These are phyloP conservation scores for Euzophera pinguis DNA, from an alignment of 2,888 invertebrate species.

Conservation along the genomic window DNA sequence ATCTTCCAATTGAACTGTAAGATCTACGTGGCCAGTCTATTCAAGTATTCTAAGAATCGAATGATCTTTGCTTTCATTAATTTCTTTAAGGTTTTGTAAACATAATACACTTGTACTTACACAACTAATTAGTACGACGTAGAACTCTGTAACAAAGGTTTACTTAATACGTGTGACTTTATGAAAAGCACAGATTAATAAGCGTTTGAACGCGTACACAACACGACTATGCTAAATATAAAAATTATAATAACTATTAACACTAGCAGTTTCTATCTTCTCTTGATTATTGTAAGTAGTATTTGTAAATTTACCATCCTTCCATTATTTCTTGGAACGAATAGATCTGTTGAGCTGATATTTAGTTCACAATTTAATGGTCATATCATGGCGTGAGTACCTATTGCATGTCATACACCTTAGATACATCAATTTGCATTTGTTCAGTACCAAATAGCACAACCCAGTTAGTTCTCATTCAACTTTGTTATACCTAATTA, in stretches of 20 bases:
- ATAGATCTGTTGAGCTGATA: conserved; percentile 18
- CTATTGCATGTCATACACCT: conserved; percentile 43
- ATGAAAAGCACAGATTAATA: conserved; percentile 63
- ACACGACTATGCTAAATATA: conserved; percentile 53
- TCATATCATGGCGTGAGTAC: conserved; percentile 31
- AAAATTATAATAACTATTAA: conserved; percentile 45
- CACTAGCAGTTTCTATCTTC: conserved; percentile 71
- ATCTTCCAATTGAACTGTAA: conserved; percentile 38
- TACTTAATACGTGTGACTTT: conserved; percentile 39
- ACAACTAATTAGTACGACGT: conserved; percentile 40
- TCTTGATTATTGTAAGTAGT: conserved; percentile 68
- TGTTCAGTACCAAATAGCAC: conserved; percentile 75
- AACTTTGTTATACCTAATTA: conserved; percentile 51
- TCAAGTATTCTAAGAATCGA: conserved; percentile 44
- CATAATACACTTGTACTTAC: conserved; percentile 38
- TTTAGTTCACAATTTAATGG: conserved; percentile 14
- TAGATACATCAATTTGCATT: conserved; percentile 73
- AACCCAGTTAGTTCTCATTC: conserved; percentile 61
- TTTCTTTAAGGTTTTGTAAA: conserved; percentile 51
- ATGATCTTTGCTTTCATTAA: conserved; percentile 47
- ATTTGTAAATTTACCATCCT: conserved; percentile 70
- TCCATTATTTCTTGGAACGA: conserved; percentile 48
- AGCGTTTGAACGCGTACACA: conserved; percentile 44
- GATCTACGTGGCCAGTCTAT: conserved; percentile 63
- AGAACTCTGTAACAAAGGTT: conserved; percentile 34